These are phyloP conservation scores for Zaprionus bogoriensis DNA, from an alignment of 2,888 invertebrate species.

Conservation along the genomic window DNA sequence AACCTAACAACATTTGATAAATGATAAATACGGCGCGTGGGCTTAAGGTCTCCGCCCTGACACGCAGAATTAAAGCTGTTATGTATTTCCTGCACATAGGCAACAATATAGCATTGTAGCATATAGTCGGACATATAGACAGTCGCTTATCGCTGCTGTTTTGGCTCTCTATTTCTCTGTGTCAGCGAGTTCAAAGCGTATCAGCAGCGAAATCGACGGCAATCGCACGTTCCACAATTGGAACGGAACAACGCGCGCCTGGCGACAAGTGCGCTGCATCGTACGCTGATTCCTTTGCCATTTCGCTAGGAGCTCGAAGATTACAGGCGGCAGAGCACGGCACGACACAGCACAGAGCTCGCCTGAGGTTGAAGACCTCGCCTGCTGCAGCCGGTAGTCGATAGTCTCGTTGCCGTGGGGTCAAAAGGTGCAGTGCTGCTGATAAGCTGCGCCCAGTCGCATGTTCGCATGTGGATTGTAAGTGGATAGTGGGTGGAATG, in stretches of 20 bases:
- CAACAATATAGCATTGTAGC: not conserved
- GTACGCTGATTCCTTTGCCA: not conserved
- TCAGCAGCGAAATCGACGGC: constrained; percentile 37
- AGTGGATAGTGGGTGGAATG: constrained; percentile 34
- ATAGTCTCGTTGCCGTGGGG: constrained; percentile 8
- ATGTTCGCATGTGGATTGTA: constrained; percentile 15
- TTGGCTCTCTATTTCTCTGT: constrained; percentile 17
- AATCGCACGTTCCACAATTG: not conserved
- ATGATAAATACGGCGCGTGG: constrained; percentile 34
- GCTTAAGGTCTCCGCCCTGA: constrained; percentile 21
- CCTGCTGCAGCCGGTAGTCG: constrained; percentile 7
- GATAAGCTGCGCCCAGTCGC: constrained; percentile 36
- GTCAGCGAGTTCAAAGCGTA: constrained; percentile 69
- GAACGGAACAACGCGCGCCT: constrained; percentile 6
- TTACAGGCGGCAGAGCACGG: constrained; percentile 23
- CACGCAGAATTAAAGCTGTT: no score
- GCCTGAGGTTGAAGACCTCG: constrained; percentile 37
- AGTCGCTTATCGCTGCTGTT: constrained; percentile 44
- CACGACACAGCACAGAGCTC: not conserved
- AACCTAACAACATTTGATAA: constrained; percentile 19
- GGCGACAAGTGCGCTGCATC: constrained; percentile 31
- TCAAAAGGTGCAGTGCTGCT: constrained; percentile 28
- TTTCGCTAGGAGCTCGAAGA: constrained; percentile 36
- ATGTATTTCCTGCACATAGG: constrained; percentile 17
- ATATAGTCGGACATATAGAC: not conserved